Evolutionary conservation across 2,797 vertebrate species (phyloP).

Genomic region (Meda fulgida): DNA sequence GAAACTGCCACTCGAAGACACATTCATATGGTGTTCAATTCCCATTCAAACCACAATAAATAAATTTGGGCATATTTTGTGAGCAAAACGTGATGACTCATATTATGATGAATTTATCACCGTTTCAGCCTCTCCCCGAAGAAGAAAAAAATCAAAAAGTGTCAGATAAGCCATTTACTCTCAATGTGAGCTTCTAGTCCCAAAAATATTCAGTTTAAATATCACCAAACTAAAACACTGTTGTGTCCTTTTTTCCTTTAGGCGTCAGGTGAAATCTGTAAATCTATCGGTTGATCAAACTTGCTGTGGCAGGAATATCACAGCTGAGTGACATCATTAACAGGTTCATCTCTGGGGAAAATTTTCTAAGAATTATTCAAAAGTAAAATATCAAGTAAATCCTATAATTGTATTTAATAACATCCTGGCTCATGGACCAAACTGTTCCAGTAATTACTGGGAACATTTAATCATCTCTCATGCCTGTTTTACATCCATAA

Average conservation of each 20-base stretch:
- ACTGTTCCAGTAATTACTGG: not conserved
- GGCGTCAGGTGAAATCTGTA: conserved; percentile 31
- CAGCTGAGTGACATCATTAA: conserved; percentile 22
- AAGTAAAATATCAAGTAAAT: conserved; percentile 6
- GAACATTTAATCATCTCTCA: not conserved
- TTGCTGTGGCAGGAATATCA: conserved; percentile 24
- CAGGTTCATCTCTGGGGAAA: conserved; percentile 14
- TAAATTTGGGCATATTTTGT: not conserved
- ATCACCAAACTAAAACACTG: conserved; percentile 31
- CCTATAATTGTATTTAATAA: conserved; percentile 25
- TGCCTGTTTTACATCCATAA: not conserved
- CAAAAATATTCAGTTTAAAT: conserved; percentile 13
- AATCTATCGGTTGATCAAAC: conserved; percentile 20
- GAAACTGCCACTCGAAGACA: not conserved
- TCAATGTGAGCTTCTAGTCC: not conserved
- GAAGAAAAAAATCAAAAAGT: not conserved
- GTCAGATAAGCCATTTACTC: not conserved
- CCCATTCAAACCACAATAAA: not conserved
- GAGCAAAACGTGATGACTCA: not conserved
- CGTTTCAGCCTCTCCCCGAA: not conserved
- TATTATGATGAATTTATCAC: not conserved
- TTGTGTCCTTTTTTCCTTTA: conserved; percentile 34
- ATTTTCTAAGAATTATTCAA: not conserved
- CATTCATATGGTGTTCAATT: not conserved
- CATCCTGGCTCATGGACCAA: not conserved